Base-by-base conservation (phyloP, 2,797 vertebrate genomes). In the Tachyglossus aculeatus region DNA sequence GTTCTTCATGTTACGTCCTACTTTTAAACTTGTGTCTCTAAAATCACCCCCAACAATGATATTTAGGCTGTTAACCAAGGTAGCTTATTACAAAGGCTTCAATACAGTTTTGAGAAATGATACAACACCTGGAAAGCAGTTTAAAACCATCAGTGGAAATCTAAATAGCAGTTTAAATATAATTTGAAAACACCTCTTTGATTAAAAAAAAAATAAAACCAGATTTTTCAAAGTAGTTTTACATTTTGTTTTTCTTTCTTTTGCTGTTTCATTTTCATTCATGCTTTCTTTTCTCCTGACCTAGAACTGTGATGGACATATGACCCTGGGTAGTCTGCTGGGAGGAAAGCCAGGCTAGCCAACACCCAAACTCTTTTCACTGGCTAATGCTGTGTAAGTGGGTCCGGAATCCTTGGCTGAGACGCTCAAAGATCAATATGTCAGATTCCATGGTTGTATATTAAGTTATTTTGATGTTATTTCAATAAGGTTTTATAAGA, bases 201-300 rank as follows among this genome's bases (percentile, higher is more conserved):
- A 87, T 82, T 91, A 73, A 65, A 59, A 84, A 65, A 59, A 84
- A 87, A 92, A 92, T 90, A 92, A 90, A 92, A 88, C 81, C 71
- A 62, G 71, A 83, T 86, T 90, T 90, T 91, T 88, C 82, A 78
- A 88, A 89, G 80, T 84, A 85, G 77, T 74, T 81, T 53, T 77
- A 67, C 65, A 52, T 77, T 67, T 64, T 89, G 78, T 54, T 54
- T 86, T 88, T 86, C 79, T 81, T 65, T 72, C 70, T 78, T 85
- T 83, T 71, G 71, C 63, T 47, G 25, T 48, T 21, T 79, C 77
- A 70, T 62, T 33, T 84, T 80, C 63, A 56, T 36, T 87, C 63
- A 12, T 41, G n/a, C 65, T 77, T 74, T 66, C 10, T 34, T 40
- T 16, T 53, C 5, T 83, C 69, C 86, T 68, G 33, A 48, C 61